Base-by-base conservation (phyloP, 2,113 vertebrate genomes). In the Rhinoderma darwinii region DNA sequence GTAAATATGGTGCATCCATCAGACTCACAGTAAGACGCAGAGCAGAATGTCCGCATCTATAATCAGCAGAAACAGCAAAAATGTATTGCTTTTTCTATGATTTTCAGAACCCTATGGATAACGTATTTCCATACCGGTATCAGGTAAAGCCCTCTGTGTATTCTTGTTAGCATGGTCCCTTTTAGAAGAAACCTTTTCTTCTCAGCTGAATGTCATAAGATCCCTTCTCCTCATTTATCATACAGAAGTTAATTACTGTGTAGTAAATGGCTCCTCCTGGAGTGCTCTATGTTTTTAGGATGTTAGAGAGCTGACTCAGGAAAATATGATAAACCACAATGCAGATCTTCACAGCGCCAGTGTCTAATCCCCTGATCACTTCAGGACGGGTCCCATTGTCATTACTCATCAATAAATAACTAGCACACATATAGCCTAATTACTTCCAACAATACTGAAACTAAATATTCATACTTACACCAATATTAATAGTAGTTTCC, bases 171-270 rank as follows among this genome's bases (percentile, higher is more conserved):
- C 17, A 27, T 10, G 2, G 37, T 63, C 54, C 22, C 54, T 27
- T 56, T 79, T 37, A 27, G 44, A 77, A 11, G 27, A 51, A 51
- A 9, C 22, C 10, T 79, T 20, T 37, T 54, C 12, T 51, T 37
- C 51, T 80, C 17, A 59, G 77, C 18, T 94, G 94, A 94, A 95
- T 94, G 93, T 90, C 93, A 43, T 56, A 90, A 91, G 93, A 94
- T 93, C 94, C 94, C 89, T 90, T 90, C 91, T 90, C 90, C 89
- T 89, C 93, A 95, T 94, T 94, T 93, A 93, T 95, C 93, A 95
- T 92, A 93, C 94, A 94, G 93, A 93, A 93, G 92, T 94, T 94
- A 94, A 95, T 95, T 93, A 94, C 90, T 88, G 88, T 88, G 92
- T 92, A 93, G 94, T 93, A 92, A 93, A 94, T 91, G 87, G 84